These are phyloP conservation scores for Chalcis sispes DNA, from an alignment of 2,888 invertebrate species.

Conservation along the genomic window DNA sequence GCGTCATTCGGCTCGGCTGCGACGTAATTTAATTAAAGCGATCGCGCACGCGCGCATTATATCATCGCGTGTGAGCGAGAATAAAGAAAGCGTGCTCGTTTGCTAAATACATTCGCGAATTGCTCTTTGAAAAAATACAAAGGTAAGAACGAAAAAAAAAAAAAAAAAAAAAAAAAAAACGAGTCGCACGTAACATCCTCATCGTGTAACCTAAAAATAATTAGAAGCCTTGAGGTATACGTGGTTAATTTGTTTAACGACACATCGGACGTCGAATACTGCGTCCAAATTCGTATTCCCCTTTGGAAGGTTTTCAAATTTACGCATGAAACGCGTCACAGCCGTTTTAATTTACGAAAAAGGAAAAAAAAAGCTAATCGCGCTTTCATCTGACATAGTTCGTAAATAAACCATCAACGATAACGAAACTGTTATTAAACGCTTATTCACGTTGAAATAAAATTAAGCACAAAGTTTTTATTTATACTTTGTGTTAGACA, in stretches of 20 bases:
- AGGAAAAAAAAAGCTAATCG: not conserved
- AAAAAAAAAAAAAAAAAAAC: slow-evolving; percentile 11
- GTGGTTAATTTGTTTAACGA: slow-evolving; percentile 9
- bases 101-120: slow-evolving; percentile 19
- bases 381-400: not conserved
- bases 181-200: slow-evolving; percentile 44
- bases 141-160: not conserved
- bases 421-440: not conserved
- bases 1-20: not conserved
- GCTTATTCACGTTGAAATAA: no score
- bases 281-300: not conserved
- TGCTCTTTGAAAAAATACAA: slow-evolving; percentile 1
- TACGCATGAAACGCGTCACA: slow-evolving; percentile 27
- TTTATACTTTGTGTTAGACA: no score
- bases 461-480: no score
- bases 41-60: not conserved
- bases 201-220: slow-evolving; percentile 35
- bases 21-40: slow-evolving; percentile 29
- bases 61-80: slow-evolving; percentile 10
- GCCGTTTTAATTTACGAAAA: slow-evolving; percentile 24
- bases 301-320: not conserved
- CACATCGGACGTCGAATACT: slow-evolving; percentile 21
- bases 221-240: slow-evolving; percentile 31
- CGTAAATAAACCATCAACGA: not conserved
- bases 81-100: not conserved